Evolutionary conservation across 2,797 vertebrate species (phyloP).

Genomic region (Aphelocoma californica): DNA sequence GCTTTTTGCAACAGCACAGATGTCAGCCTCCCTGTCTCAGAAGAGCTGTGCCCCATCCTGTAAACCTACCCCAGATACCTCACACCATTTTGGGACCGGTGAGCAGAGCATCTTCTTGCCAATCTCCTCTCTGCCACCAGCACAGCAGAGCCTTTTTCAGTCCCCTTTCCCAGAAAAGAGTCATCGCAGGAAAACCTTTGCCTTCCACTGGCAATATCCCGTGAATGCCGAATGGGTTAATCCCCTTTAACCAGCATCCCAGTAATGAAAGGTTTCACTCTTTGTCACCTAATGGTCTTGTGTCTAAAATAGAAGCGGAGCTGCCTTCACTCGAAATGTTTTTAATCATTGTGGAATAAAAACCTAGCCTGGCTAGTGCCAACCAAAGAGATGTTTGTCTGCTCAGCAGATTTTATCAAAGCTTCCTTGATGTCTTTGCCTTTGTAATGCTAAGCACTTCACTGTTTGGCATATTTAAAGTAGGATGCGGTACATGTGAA

Average conservation of each 20-base stretch:
- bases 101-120: not conserved
- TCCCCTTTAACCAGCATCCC: constrained; percentile 2
- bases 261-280: constrained; percentile 51
- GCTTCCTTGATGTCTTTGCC: constrained; percentile 69
- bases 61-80: not conserved
- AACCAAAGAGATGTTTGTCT: constrained; percentile 65
- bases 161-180: not conserved
- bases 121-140: not conserved
- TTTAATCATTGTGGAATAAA: constrained; percentile 66
- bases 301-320: constrained; percentile 44
- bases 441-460: constrained; percentile 70
- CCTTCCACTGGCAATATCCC: not conserved
- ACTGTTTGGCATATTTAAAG: constrained; percentile 68
- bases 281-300: constrained; percentile 62
- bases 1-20: constrained; percentile 28
- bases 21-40: not conserved
- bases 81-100: not conserved
- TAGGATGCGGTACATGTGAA: constrained; percentile 70
- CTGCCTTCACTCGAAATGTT: constrained; percentile 54
- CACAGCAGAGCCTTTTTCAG: not conserved
- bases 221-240: constrained; percentile 31
- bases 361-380: constrained; percentile 63
- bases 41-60: not conserved
- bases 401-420: constrained; percentile 75
- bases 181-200: not conserved